A percentile compares a stretch with the other conserved stretches of the same genome.
Evolutionary conservation across 2,888 invertebrate genomes (phyloP).

Genomic region (Sturmia bella): DNA sequence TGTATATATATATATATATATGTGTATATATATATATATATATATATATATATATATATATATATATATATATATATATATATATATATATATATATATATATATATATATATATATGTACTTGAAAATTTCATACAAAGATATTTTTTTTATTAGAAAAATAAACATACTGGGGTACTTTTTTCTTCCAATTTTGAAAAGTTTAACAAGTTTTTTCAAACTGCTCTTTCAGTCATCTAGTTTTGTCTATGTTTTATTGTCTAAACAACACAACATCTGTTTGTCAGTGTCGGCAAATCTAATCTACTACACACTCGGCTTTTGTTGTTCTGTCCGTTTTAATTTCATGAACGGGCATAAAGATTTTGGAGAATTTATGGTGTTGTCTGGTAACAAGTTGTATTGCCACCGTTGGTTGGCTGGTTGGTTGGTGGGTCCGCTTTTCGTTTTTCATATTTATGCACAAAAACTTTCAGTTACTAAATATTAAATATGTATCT

Average conservation of each 20-base stretch:
- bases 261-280: constrained; percentile 12
- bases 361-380: constrained; percentile 56
- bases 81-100: too few species aligned
- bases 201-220: not conserved
- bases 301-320: not conserved
- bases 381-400: constrained; percentile 59
- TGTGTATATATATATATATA: too few species aligned
- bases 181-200: too few species aligned
- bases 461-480: constrained; percentile 34
- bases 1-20: too few species aligned
- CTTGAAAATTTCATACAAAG: too few species aligned
- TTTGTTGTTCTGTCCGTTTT: not conserved
- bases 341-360: constrained; percentile 15
- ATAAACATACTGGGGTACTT: too few species aligned
- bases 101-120: too few species aligned
- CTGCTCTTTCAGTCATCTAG: not conserved
- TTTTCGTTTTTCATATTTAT: constrained; percentile 31
- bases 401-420: constrained; percentile 43
- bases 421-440: not conserved
- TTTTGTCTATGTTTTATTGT: constrained; percentile 3
- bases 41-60: too few species aligned
- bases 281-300: constrained; percentile 15
- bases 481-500: constrained; percentile 1
- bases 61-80: too few species aligned
- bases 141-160: too few species aligned